Base-by-base conservation (phyloP, 92 coral and sea anemone genomes). In the Pocillopora meandrina region DNA sequence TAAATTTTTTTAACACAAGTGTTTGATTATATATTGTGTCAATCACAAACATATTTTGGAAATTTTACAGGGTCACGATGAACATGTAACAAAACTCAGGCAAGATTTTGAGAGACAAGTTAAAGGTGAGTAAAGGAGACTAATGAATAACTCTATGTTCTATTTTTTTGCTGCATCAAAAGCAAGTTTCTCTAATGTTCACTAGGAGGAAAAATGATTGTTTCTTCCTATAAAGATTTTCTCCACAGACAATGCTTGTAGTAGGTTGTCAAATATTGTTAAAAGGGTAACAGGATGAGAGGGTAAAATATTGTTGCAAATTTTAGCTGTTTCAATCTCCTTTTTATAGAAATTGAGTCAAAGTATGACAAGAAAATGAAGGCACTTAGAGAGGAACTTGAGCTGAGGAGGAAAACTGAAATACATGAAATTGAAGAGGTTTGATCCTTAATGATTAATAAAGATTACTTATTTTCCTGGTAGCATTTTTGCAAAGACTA, bases 391-490 rank as follows among this genome's bases (percentile, higher is more conserved):
- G 99, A 96, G 49, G 99, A 96, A 62, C 93, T 94, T 56, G 99
- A 96, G 83, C 85, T 96, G 58, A 90, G 99, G 76, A 90, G 99
- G 70, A 96, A 96, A 82, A 96, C 99, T 47, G 99, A 96, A 76
- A 96, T 96, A 59, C 99, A 96, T 89, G 99, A 96, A 84, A 95
- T 96, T 86, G 99, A 96, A 78, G 99, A 96, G 93, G 99, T 96
- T 68, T 70, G 86, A 31, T 76, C 52, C 52, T 42, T 42, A 42
- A 3, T 42, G 52, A 3, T 42, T 42, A 42, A 42, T 42, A 42
- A 0, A 42, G 5, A 42, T 42, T 0, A 42, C 52, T 3, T 42
- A 42, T 42, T 42, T 42, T 42, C 5, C 0, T 26, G 1, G 52
- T 42, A 5, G 52, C 52, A 42, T 42, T 42, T 42, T 42, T 42